Evolutionary conservation across 1,140 invertebrate genomes (phyloP).

Genomic region (Panagrolaimus sp.): DNA sequence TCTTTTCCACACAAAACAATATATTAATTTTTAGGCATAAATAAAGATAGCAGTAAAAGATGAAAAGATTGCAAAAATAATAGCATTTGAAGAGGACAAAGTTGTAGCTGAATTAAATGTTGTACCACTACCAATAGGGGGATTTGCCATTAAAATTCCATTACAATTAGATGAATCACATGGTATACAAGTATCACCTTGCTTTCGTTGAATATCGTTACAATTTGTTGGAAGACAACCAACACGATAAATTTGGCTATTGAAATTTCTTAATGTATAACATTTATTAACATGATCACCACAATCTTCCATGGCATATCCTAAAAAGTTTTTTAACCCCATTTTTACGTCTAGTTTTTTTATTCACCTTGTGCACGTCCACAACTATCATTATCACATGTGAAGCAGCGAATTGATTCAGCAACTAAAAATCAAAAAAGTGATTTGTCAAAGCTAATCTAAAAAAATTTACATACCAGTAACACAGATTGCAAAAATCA

Average conservation of each 20-base stretch:
- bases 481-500: too few species aligned
- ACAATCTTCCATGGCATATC: background rate
- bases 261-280: background rate
- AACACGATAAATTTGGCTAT: background rate
- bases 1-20: too few species aligned
- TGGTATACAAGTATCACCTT: background rate
- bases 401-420: background rate
- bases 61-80: too few species aligned
- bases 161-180: background rate
- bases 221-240: background rate
- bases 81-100: too few species aligned
- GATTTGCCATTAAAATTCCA: background rate
- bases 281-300: background rate
- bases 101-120: background rate
- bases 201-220: too few species aligned
- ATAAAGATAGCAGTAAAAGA: too few species aligned
- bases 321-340: too few species aligned
- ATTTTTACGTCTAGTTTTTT: too few species aligned
- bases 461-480: too few species aligned
- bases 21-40: too few species aligned
- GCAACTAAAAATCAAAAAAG: background rate
- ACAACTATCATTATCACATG: background rate
- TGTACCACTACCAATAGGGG: background rate
- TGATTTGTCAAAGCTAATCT: too few species aligned
- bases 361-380: background rate